Percentiles rank a stretch among this genome's conserved stretches.
These are phyloP conservation scores for Toxonevra muliebris DNA, from an alignment of 2,888 invertebrate species.

Conservation along the genomic window DNA sequence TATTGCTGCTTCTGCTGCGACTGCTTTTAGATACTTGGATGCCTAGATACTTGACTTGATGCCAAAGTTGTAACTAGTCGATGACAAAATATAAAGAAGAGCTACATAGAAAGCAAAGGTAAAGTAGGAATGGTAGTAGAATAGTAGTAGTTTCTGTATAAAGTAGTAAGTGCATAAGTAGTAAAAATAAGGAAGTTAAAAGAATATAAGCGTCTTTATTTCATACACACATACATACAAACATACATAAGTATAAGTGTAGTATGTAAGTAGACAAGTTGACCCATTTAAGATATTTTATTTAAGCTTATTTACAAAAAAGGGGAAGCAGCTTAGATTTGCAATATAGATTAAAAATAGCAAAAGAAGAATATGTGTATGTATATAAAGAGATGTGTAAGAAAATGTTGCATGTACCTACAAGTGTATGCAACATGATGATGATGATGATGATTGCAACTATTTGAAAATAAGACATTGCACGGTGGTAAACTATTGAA, in stretches of 20 bases:
- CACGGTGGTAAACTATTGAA: conserved; percentile 10
- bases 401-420: background rate
- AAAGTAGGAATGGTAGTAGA: too few relatives aligned
- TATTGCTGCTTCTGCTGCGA: too few relatives aligned
- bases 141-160: too few relatives aligned
- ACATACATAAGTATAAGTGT: too few relatives aligned
- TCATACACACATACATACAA: background rate
- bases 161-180: too few relatives aligned
- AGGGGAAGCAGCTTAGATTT: conserved; percentile 25
- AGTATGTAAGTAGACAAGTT: conserved; percentile 30
- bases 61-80: too few relatives aligned
- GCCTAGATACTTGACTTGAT: too few relatives aligned
- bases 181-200: conserved; percentile 24
- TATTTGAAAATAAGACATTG: conserved; percentile 22
- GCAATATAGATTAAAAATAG: conserved; percentile 25
- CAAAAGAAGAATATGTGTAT: conserved; percentile 4
- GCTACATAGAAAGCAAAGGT: too few relatives aligned
- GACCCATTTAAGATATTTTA: conserved; percentile 23
- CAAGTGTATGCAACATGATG: conserved; percentile 3
- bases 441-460: conserved; percentile 20
- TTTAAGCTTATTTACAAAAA: conserved; percentile 11
- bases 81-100: too few relatives aligned
- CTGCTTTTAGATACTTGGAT: too few relatives aligned
- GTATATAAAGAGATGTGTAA: background rate
- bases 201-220: conserved; percentile 30